Conservation (phyloP, 2,113 vertebrate species). For the Psittacus erithacus region DNA sequence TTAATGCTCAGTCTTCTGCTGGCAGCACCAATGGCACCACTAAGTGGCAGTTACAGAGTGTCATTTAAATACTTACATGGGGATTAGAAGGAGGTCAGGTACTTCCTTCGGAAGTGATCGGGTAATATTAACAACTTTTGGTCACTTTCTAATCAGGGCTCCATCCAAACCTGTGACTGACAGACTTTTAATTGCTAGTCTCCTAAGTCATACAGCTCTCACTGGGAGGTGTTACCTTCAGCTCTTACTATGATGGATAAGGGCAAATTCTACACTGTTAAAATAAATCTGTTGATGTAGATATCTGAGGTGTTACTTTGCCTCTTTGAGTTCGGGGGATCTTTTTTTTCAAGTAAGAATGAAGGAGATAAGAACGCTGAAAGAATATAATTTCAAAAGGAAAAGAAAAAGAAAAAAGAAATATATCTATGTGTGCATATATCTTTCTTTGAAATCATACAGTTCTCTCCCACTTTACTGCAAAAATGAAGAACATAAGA, state of each 20-base stretch:
- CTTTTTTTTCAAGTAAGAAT: not conserved
- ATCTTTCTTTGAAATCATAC: constrained; percentile 20
- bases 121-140: constrained; percentile 6
- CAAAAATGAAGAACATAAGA: constrained; percentile 53
- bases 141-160: constrained; percentile 41
- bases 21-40: not conserved
- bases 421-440: not conserved
- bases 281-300: not conserved
- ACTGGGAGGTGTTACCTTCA: constrained; percentile 46
- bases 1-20: not conserved
- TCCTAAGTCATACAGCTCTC: constrained; percentile 24
- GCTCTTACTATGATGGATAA: constrained; percentile 13
- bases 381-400: not conserved
- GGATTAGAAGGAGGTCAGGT: not conserved
- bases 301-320: not conserved
- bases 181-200: constrained; percentile 64
- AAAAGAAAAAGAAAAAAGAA: not conserved
- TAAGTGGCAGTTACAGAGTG: not conserved
- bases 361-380: not conserved
- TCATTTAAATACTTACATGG: constrained; percentile 1
- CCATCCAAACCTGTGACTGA: constrained; percentile 50
- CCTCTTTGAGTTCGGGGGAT: not conserved
- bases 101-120: not conserved
- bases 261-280: not conserved
- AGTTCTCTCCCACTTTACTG: constrained; percentile 26